phyloP scores from a whole-genome alignment of 2,113 vertebrate genomes.

The Microtus pennsylvanicus region DNA sequence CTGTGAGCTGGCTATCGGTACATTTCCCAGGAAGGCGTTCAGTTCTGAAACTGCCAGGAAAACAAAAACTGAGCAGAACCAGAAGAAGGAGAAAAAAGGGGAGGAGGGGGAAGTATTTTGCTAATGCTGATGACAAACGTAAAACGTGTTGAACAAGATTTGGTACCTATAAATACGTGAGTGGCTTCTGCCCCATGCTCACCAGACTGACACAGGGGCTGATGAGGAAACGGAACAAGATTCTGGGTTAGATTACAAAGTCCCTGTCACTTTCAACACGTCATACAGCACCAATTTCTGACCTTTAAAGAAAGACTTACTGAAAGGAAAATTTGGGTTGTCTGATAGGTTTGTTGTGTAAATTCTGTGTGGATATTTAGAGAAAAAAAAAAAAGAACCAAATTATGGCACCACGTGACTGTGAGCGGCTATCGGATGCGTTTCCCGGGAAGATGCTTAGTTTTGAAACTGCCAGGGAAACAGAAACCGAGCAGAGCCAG shows the following conservation, averaged over 20 bases:
- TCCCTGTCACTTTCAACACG: neutral
- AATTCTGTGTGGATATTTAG: neutral
- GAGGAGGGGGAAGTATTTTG: constrained; percentile 32
- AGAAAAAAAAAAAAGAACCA: neutral
- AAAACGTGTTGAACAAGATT: neutral
- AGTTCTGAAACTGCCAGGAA: neutral
- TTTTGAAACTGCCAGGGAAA: too few species aligned
- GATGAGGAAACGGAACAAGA: neutral
- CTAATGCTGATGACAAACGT: neutral
- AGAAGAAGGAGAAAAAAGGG: neutral
- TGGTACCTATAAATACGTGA: neutral
- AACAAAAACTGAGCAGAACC: constrained; percentile 35
- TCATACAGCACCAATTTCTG: neutral
- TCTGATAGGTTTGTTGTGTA: neutral
- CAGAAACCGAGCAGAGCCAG: too few species aligned
- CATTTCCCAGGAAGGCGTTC: neutral
- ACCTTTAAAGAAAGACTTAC: neutral
- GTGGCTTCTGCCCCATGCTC: neutral
- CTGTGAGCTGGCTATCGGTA: neutral
- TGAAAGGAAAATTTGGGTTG: neutral
- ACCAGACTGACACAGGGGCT: neutral
- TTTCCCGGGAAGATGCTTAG: too few species aligned
- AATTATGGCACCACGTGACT: neutral
- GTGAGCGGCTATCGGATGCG: too few species aligned
- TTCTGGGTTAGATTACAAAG: neutral